Percentiles rank a stretch among this genome's conserved stretches.
phyloP scores from a whole-genome alignment of 2,888 invertebrate genomes.

The Ophioninae sp. region DNA sequence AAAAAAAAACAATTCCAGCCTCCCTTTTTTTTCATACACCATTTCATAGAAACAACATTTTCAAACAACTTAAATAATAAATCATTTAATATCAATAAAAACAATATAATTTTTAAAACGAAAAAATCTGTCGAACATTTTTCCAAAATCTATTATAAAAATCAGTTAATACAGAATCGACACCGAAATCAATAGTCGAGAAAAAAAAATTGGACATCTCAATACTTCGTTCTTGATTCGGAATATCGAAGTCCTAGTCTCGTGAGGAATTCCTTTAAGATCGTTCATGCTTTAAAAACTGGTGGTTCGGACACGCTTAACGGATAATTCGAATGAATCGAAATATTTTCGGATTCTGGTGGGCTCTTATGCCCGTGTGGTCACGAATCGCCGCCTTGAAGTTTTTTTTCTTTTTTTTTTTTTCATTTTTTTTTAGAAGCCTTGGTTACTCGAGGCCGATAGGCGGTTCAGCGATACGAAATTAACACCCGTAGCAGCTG shows the following conservation, averaged over 20 bases:
- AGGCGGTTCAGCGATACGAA: not conserved
- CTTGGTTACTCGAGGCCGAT: not conserved
- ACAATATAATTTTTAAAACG: no score
- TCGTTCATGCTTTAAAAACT: not conserved
- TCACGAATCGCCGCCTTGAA: not conserved
- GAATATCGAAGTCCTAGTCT: not conserved
- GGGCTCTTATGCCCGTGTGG: not conserved
- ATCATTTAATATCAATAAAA: no score
- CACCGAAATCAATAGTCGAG: no score
- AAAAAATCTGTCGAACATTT: no score
- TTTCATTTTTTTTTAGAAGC: no score
- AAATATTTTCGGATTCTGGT: not conserved
- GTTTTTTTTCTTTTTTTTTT: not conserved
- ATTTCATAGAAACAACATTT: no score
- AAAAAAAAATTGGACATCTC: constrained; percentile 63
- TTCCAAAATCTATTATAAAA: no score
- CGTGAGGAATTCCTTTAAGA: not conserved
- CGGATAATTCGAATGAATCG: not conserved
- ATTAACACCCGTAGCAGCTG: constrained; percentile 2
- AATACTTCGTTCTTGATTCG: constrained; percentile 31
- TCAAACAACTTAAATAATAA: no score
- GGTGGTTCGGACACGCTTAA: no score
- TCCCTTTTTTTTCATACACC: no score
- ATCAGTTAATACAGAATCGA: no score
- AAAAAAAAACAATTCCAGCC: no score